phyloP scores from a whole-genome alignment of 2,888 invertebrate genomes.

The Agonopterix alstromeriana region DNA sequence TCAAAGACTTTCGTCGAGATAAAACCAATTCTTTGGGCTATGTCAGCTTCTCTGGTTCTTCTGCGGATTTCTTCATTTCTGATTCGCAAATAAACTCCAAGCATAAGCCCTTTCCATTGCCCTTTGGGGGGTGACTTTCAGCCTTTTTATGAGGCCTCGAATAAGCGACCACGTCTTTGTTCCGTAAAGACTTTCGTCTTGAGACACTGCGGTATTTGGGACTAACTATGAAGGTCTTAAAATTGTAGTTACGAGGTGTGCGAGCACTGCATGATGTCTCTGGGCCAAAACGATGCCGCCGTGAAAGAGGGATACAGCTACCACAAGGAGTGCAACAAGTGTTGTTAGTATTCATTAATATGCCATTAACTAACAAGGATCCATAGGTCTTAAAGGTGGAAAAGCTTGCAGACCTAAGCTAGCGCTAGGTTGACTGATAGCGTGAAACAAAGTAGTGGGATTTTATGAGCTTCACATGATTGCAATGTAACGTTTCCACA shows the following conservation, averaged over 20 bases:
- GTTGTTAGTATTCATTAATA: conserved; percentile 43
- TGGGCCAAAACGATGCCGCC: conserved; percentile 21
- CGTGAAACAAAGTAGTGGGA: background rate
- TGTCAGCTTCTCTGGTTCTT: too few species aligned
- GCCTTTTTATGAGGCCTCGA: too few species aligned
- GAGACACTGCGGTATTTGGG: background rate
- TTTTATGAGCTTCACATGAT: background rate
- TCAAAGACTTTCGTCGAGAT: too few species aligned
- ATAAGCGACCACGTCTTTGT: too few species aligned
- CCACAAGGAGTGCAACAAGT: conserved; percentile 48
- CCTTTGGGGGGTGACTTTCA: too few species aligned
- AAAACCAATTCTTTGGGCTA: too few species aligned
- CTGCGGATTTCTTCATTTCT: too few species aligned
- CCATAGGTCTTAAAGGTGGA: too few species aligned
- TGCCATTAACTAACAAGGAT: background rate
- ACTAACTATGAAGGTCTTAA: background rate
- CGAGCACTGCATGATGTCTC: conserved; percentile 43
- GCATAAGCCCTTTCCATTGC: too few species aligned
- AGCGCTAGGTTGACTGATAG: background rate
- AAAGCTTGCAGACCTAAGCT: background rate
- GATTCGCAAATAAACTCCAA: too few species aligned
- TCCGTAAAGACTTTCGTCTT: too few species aligned
- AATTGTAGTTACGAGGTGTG: conserved; percentile 44
- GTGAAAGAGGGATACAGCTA: conserved; percentile 41
- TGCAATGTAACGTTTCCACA: background rate